Conservation (phyloP, 2,113 vertebrate species). For the Columba livia region DNA sequence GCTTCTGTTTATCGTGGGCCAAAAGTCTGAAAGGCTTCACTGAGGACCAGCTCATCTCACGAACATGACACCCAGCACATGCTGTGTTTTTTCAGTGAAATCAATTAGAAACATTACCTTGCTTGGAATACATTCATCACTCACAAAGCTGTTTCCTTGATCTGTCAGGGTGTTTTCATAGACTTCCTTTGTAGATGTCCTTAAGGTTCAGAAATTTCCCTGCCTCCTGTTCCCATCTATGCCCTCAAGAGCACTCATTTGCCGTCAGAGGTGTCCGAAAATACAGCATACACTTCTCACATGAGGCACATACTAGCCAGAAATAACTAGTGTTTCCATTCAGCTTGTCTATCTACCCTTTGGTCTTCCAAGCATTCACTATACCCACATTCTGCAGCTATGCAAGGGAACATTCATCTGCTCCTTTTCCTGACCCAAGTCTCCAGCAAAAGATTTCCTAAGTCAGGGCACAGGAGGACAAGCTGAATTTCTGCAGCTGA, state of each 20-base stretch:
- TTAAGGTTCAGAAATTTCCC: not conserved
- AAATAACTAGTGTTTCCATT: conserved; percentile 56
- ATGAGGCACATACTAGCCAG: conserved; percentile 2
- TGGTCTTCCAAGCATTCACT: conserved; percentile 29
- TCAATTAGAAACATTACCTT: not conserved
- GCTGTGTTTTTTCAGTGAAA: not conserved
- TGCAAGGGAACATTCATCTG: not conserved
- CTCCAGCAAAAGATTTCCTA: conserved; percentile 23
- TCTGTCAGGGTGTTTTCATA: not conserved
- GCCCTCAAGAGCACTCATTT: not conserved
- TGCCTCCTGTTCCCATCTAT: not conserved
- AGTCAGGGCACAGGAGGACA: conserved; percentile 16
- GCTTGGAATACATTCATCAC: not conserved
- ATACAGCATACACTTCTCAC: conserved; percentile 3
- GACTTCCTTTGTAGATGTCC: not conserved
- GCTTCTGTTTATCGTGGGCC: not conserved
- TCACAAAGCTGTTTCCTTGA: not conserved
- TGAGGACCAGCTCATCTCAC: not conserved
- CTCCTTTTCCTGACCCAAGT: conserved; percentile 20
- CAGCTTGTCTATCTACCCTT: not conserved
- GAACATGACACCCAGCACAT: not conserved
- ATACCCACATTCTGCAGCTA: conserved; percentile 2
- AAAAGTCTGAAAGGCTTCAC: not conserved
- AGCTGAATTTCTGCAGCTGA: not conserved
- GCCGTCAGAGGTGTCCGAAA: conserved; percentile 10